These are phyloP conservation scores for Tromatobia lineatoria DNA, from an alignment of 2,888 invertebrate species.

Conservation along the genomic window DNA sequence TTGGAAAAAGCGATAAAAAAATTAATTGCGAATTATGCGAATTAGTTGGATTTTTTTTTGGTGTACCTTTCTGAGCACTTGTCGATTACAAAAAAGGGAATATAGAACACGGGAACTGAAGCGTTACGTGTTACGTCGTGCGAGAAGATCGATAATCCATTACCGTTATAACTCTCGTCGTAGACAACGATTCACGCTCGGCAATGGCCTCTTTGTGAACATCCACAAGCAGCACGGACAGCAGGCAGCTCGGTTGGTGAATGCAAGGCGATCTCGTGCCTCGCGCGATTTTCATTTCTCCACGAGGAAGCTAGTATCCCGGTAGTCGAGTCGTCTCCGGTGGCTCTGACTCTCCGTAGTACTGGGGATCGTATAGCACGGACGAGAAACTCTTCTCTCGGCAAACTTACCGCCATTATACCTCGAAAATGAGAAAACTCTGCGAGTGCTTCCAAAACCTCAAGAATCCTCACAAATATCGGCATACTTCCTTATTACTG, in stretches of 20 bases:
- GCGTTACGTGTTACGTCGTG: conserved; percentile 46
- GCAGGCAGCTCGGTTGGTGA: background rate
- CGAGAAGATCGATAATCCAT: conserved; percentile 67
- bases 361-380: background rate
- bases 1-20: conserved; percentile 7
- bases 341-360: background rate
- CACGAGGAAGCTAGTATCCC: conserved; percentile 8
- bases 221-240: background rate
- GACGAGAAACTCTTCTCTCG: conserved; percentile 1
- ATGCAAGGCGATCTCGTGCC: conserved; percentile 27
- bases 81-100: background rate
- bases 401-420: conserved; percentile 28
- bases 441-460: conserved; percentile 16
- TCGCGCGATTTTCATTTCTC: conserved; percentile 30
- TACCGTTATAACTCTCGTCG: conserved; percentile 59
- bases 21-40: background rate
- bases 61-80: background rate
- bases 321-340: conserved; percentile 1
- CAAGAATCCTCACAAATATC: conserved; percentile 19
- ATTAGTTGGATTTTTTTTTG: background rate
- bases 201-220: conserved; percentile 34
- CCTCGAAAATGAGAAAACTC: conserved; percentile 37
- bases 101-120: conserved; percentile 50
- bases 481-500: conserved; percentile 8
- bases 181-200: conserved; percentile 39